phyloP scores from a whole-genome alignment of 1,140 invertebrate genomes.

The Bombyx mandarina region DNA sequence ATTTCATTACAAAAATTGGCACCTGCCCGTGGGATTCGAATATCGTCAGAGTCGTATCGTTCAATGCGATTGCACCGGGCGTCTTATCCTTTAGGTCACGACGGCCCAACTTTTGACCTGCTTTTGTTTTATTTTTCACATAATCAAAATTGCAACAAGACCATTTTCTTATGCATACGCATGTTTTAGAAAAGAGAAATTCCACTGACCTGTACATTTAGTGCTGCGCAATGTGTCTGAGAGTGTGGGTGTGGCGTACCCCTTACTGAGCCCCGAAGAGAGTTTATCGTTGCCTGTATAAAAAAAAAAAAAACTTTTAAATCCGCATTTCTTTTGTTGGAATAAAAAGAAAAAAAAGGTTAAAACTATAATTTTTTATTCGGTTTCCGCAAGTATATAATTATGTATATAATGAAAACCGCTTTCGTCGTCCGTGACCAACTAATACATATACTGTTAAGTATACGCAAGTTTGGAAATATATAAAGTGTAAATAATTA shows the following conservation, averaged over 20 bases:
- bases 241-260: slow-evolving; percentile 54
- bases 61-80: too few species aligned
- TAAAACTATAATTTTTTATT: too few species aligned
- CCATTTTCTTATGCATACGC: not conserved
- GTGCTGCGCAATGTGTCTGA: slow-evolving; percentile 59
- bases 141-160: not conserved
- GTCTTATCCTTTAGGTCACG: too few species aligned
- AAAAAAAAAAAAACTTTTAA: slow-evolving; percentile 8
- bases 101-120: not conserved
- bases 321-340: not conserved
- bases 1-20: too few species aligned
- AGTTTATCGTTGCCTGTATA: slow-evolving; percentile 59
- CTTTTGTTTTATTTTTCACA: not conserved
- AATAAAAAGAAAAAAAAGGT: not conserved
- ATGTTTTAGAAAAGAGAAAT: not conserved
- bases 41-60: too few species aligned
- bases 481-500: too few species aligned
- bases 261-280: slow-evolving; percentile 51
- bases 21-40: too few species aligned
- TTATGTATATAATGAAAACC: too few species aligned
- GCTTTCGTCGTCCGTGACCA: too few species aligned
- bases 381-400: too few species aligned
- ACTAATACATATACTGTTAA: too few species aligned
- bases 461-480: too few species aligned
- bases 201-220: slow-evolving; percentile 63